Percentiles rank a stretch among this genome's conserved stretches.
Conservation (phyloP, 2,888 invertebrate species). For the Nemurella pictetii region DNA sequence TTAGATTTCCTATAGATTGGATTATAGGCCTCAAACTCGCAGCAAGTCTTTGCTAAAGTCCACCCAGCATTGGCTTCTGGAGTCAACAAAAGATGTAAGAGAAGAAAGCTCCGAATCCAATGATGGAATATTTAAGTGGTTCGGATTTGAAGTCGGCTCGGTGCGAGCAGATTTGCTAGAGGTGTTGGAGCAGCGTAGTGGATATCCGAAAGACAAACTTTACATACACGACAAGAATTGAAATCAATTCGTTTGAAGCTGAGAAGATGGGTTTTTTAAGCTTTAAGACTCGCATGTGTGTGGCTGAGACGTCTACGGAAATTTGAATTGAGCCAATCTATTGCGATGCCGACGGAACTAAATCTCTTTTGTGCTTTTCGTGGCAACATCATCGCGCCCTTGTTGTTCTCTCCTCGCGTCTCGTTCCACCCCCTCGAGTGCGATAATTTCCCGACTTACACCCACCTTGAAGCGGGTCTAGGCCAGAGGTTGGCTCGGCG, state of each 20-base stretch:
- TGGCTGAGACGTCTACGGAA: neutral
- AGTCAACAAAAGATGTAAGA: slow-evolving; percentile 34
- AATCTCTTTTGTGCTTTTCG: neutral
- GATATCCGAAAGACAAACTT: slow-evolving; percentile 25
- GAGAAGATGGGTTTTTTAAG: slow-evolving; percentile 11
- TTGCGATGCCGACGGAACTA: neutral
- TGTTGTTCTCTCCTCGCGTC: neutral
- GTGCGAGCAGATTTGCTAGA: neutral
- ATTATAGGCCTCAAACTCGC: neutral
- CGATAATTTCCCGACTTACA: neutral
- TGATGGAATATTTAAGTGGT: slow-evolving; percentile 36
- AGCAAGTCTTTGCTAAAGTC: slow-evolving; percentile 9
- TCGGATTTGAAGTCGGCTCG: neutral
- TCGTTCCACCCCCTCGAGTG: neutral
- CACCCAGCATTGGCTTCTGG: slow-evolving; percentile 25
- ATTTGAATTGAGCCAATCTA: neutral
- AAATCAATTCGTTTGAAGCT: slow-evolving; percentile 27
- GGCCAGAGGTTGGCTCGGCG: neutral
- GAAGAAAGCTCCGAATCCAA: slow-evolving; percentile 27
- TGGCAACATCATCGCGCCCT: neutral
- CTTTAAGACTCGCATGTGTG: neutral
- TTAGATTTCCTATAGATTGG: slow-evolving; percentile 28
- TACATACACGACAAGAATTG: slow-evolving; percentile 20
- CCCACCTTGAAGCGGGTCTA: neutral
- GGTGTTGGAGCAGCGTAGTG: neutral